Evolutionary conservation across 2,888 invertebrate genomes (phyloP).

Genomic region (Acronicta leporina): DNA sequence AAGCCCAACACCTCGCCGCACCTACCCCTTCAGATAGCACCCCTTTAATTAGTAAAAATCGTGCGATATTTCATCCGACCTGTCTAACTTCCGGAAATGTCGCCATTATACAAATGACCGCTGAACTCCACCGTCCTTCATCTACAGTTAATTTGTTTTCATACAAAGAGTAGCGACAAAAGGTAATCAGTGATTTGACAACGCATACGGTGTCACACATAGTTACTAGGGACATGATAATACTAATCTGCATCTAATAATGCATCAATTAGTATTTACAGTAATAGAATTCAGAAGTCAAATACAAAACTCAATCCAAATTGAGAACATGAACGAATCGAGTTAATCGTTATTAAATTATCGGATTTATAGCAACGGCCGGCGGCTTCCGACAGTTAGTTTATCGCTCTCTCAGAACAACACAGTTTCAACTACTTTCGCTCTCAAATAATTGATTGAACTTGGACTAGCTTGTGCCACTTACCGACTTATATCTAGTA

Average conservation of each 20-base stretch:
- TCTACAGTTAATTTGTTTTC: slow-evolving; percentile 82
- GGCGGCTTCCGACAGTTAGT: slow-evolving; percentile 37
- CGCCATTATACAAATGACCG: slow-evolving; percentile 78
- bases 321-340: slow-evolving; percentile 75
- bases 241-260: not conserved
- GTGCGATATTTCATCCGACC: slow-evolving; percentile 85
- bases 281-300: slow-evolving; percentile 77
- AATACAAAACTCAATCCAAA: slow-evolving; percentile 78
- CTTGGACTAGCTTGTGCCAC: slow-evolving; percentile 44
- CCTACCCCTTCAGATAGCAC: slow-evolving; percentile 51
- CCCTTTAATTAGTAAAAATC: slow-evolving; percentile 87
- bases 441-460: slow-evolving; percentile 60
- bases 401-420: slow-evolving; percentile 48
- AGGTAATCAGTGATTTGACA: slow-evolving; percentile 77
- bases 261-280: not conserved
- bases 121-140: slow-evolving; percentile 65
- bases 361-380: slow-evolving; percentile 67
- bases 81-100: slow-evolving; percentile 82
- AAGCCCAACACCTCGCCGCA: slow-evolving; percentile 18
- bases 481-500: slow-evolving; percentile 46
- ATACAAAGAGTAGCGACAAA: slow-evolving; percentile 77
- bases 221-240: slow-evolving; percentile 29
- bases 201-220: too few relatives aligned
- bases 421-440: slow-evolving; percentile 59
- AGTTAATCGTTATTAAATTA: slow-evolving; percentile 68